Percentiles rank a stretch among this genome's conserved stretches.
Conservation (phyloP, 2,888 invertebrate genomes). For the Adineta ricciae region DNA sequence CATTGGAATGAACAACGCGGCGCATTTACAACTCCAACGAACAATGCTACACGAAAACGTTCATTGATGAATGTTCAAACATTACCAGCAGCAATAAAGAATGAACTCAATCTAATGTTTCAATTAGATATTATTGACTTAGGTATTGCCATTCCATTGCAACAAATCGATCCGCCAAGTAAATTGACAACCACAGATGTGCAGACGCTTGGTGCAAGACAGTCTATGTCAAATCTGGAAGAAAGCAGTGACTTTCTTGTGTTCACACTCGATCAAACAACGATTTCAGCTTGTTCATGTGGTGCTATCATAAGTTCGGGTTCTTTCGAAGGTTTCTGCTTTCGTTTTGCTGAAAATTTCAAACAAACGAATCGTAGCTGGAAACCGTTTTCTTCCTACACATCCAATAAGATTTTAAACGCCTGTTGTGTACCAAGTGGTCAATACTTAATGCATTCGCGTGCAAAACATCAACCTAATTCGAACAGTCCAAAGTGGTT, state of each 20-base stretch:
- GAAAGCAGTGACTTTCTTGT: conserved; percentile 63
- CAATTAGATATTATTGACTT: conserved; percentile 30
- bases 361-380: conserved; percentile 90
- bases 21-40: not conserved
- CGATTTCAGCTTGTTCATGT: conserved; percentile 83
- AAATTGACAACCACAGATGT: not conserved
- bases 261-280: conserved; percentile 87
- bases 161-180: not conserved
- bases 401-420: conserved; percentile 46
- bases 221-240: not conserved
- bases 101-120: conserved; percentile 21
- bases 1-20: conserved; percentile 85
- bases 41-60: not conserved
- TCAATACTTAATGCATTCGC: conserved; percentile 88
- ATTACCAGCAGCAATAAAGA: not conserved
- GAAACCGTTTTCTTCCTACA: conserved; percentile 60
- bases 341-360: conserved; percentile 92
- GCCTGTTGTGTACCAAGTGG: conserved; percentile 89
- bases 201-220: not conserved
- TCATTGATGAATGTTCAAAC: conserved; percentile 6
- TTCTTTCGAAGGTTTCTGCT: conserved; percentile 55
- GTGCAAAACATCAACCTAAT: conserved; percentile 71
- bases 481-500: conserved; percentile 73
- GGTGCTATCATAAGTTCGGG: conserved; percentile 86
- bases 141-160: not conserved